Conservation (phyloP, 2,888 invertebrate species). For the Thecocarcelia acutangulata region DNA sequence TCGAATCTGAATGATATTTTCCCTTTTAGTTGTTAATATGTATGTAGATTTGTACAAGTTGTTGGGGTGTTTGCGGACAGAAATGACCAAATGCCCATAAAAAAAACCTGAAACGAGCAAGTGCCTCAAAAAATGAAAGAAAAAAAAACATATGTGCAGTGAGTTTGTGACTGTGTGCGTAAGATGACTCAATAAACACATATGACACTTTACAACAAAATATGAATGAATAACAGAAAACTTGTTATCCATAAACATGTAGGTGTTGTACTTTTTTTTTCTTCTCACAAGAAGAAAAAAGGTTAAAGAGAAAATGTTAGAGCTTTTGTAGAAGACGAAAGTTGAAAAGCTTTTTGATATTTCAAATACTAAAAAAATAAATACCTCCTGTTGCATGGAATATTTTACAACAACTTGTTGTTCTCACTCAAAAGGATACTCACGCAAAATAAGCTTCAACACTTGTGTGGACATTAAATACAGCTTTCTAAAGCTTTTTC, state of each 20-base stretch:
- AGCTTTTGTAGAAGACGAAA: conserved; percentile 59
- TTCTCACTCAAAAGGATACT: conserved; percentile 42
- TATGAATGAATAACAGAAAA: conserved; percentile 48
- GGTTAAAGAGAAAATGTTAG: background rate
- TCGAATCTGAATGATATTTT: background rate
- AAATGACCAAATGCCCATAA: conserved; percentile 15
- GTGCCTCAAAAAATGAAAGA: conserved; percentile 14
- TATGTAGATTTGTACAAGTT: conserved; percentile 10
- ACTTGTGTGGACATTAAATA: background rate
- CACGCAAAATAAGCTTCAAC: background rate
- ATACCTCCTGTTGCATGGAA: conserved; percentile 65
- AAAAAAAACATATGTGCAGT: background rate
- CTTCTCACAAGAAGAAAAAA: background rate
- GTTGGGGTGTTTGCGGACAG: conserved; percentile 39
- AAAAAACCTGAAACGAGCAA: conserved; percentile 1
- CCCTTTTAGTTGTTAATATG: background rate
- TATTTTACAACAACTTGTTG: conserved; percentile 64
- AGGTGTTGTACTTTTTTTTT: conserved; percentile 31
- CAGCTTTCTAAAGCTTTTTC: conserved; percentile 47
- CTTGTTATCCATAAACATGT: conserved; percentile 32
- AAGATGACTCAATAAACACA: background rate
- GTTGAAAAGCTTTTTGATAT: conserved; percentile 30
- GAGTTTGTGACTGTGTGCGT: conserved; percentile 1
- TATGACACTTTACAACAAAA: background rate
- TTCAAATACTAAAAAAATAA: conserved; percentile 4